Evolutionary conservation across 1,140 invertebrate species (phyloP).

Genomic region (Formica exsecta): DNA sequence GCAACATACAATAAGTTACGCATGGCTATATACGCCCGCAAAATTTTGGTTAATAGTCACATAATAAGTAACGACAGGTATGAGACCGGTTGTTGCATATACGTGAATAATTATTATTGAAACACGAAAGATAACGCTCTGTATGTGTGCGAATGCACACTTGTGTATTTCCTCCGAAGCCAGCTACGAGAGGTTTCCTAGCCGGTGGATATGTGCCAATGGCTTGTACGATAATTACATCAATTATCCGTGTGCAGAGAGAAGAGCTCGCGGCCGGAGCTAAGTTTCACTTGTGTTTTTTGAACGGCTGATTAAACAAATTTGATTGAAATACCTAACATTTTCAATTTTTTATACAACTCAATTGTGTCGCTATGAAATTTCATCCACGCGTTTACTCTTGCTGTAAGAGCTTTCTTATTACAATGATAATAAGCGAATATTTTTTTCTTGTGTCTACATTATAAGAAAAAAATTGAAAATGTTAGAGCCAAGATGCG

Average conservation of each 20-base stretch:
- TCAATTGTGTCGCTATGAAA: constrained; percentile 7
- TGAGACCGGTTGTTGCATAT: neutral
- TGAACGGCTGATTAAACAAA: constrained; percentile 71
- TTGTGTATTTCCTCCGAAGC: constrained; percentile 26
- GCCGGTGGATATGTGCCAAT: constrained; percentile 70
- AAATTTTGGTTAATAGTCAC: constrained; percentile 29
- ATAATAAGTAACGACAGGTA: neutral
- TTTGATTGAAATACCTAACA: constrained; percentile 38
- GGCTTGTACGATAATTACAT: constrained; percentile 76
- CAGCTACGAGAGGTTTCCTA: constrained; percentile 44
- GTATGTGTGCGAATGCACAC: neutral
- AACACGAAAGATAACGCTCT: constrained; percentile 44
- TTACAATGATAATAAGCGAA: neutral
- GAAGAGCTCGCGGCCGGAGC: constrained; percentile 31
- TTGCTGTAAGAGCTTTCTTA: neutral
- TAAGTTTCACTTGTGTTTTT: constrained; percentile 76
- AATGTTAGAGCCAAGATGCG: neutral
- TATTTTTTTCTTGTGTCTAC: neutral
- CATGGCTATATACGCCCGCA: too few species aligned
- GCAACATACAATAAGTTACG: neutral
- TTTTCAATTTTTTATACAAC: neutral
- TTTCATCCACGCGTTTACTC: neutral
- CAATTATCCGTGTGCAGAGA: constrained; percentile 67
- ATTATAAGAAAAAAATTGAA: neutral
- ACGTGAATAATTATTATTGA: constrained; percentile 64